Conservation (phyloP, 2,888 invertebrate genomes). For the Drosophila limbata region DNA sequence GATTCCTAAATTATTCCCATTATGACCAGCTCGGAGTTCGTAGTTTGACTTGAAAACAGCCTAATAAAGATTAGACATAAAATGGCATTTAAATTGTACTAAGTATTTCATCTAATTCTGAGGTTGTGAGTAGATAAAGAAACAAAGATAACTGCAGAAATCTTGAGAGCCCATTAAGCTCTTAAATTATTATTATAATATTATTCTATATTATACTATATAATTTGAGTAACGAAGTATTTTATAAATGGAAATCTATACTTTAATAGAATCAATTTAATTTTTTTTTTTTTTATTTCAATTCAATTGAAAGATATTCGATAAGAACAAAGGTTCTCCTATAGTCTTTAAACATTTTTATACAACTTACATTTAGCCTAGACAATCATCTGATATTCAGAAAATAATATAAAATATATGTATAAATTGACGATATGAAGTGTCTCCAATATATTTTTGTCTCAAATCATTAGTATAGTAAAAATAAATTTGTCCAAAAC, state of each 20-base stretch:
- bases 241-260: neutral
- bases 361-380: too few species aligned
- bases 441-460: neutral
- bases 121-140: neutral
- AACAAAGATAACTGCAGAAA: neutral
- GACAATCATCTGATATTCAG: too few species aligned
- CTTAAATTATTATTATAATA: too few species aligned
- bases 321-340: too few species aligned
- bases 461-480: neutral
- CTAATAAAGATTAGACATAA: neutral
- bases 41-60: slow-evolving; percentile 6
- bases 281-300: too few species aligned
- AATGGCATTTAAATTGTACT: neutral
- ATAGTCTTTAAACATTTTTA: too few species aligned
- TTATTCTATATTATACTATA: neutral
- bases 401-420: too few species aligned
- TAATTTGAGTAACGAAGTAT: neutral
- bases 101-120: neutral
- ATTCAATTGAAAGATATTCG: too few species aligned
- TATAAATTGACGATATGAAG: too few species aligned
- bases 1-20: slow-evolving; percentile 23
- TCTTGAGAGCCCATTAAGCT: too few species aligned
- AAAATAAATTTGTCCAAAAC: slow-evolving; percentile 14
- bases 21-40: slow-evolving; percentile 23
- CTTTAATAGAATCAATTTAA: too few species aligned